These are phyloP conservation scores for Bombus waltoni DNA, from an alignment of 1,140 invertebrate genomes.

Conservation along the genomic window DNA sequence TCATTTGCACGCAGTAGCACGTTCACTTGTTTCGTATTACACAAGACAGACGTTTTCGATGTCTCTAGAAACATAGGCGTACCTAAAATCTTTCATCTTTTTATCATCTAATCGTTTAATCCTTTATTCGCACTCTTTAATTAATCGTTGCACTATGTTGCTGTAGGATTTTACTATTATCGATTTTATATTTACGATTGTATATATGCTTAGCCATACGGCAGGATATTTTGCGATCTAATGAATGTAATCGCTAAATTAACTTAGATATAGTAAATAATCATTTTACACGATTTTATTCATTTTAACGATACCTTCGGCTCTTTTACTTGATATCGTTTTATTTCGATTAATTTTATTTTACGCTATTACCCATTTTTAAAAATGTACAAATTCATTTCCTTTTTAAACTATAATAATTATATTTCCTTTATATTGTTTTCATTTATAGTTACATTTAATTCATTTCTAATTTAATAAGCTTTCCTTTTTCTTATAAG, in stretches of 20 bases:
- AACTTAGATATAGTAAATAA: neutral
- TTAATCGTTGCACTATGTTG: neutral
- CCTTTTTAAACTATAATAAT: too few species aligned
- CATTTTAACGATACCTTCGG: neutral
- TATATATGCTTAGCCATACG: neutral
- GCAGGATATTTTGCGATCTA: neutral
- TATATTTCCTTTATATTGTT: too few species aligned
- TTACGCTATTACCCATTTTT: neutral
- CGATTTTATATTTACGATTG: conserved; percentile 20
- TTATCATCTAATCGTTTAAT: neutral
- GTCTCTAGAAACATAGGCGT: conserved; percentile 14
- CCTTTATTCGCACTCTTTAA: neutral
- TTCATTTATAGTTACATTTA: neutral
- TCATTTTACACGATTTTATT: neutral
- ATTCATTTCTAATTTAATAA: neutral
- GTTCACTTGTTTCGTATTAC: neutral
- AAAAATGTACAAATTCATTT: too few species aligned
- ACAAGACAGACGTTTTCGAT: neutral
- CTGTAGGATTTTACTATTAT: conserved; percentile 20
- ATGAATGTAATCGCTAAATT: neutral
- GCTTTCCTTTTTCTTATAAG: neutral
- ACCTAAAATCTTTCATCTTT: neutral
- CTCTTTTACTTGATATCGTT: too few species aligned
- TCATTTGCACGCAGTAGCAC: neutral
- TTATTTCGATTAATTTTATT: neutral